Base-by-base conservation (phyloP, 2,797 vertebrate genomes). In the Alfaro cultratus region DNA sequence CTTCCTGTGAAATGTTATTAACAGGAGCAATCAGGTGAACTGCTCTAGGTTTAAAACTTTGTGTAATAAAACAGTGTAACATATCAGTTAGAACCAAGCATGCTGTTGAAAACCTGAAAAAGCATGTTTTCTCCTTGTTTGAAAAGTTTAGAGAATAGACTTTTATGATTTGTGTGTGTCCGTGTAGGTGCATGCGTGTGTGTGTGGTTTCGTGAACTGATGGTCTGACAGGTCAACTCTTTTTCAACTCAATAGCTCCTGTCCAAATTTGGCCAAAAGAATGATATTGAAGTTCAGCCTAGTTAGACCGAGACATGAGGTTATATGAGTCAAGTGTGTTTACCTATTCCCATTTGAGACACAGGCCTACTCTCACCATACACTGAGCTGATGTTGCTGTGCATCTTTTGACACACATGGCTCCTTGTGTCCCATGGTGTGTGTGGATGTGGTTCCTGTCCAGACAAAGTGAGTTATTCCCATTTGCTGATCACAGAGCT, bases 331-430 rank as follows among this genome's bases (percentile, higher is more conserved):
- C 53, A 55, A 55, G 53, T 3, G 8, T 55, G 26, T 55, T 9
- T 55, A 55, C n/a, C 12, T 12, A 31, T 60, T 60, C 55, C 5
- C 11, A 29, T 31, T 15, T 15, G 1, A 31, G 12, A 1, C 55
- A 60, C 55, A 12, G 12, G 12, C 11, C 26, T 31, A 13, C 55
- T 21, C 67, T 16, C 23, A 47, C 10, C 26, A 39, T 18, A 4
- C 70, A 18, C n/a, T 73, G 39, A 75, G 71, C 78, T 77, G 76
- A 80, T 72, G 36, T 49, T 16, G 51, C 2, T 6, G 18, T 26
- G 51, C 23, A 21, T 26, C 7, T 10, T 53, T 26, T 53, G 51
- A 26, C 46, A 47, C 15, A 16, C 15, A 47, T 5, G 16, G 46
- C 51, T 23, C 23, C 12, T 57, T 53, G 18, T 47, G 49, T 31